Evolutionary conservation across 37 sponge, comb jelly and placozoan genomes (phyloP).

Genomic region (Diacarnus erythraeanus): DNA sequence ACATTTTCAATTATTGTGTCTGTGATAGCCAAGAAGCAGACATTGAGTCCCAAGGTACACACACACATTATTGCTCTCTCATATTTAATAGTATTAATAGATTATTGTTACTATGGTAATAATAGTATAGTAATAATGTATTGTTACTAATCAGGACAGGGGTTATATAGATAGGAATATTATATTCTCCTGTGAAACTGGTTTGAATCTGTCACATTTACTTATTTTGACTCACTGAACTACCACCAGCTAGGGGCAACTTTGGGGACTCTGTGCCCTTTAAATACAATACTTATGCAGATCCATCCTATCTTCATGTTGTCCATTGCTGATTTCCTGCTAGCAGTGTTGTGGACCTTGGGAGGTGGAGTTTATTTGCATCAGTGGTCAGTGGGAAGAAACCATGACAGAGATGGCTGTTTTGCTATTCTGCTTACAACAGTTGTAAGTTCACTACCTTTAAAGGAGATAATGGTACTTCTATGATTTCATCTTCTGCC

Average conservation of each 20-base stretch:
- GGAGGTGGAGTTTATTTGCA: slow-evolving; percentile 38
- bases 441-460: slow-evolving; percentile 22
- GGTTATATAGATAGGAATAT: too few relatives aligned
- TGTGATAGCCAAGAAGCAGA: slow-evolving; percentile 14
- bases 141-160: too few relatives aligned
- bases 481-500: too few relatives aligned
- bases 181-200: too few relatives aligned
- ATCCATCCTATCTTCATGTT: slow-evolving; percentile 56
- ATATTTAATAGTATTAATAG: not conserved
- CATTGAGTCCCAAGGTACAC: slow-evolving; percentile 43
- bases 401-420: not conserved
- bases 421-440: slow-evolving; percentile 6
- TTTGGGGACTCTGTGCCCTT: too few relatives aligned
- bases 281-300: too few relatives aligned
- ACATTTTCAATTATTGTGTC: slow-evolving; percentile 37
- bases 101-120: not conserved
- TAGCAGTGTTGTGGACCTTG: slow-evolving; percentile 32
- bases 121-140: too few relatives aligned
- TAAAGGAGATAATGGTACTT: too few relatives aligned
- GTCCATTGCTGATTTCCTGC: slow-evolving; percentile 50
- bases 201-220: too few relatives aligned
- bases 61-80: not conserved
- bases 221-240: too few relatives aligned
- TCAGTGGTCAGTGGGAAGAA: not conserved
- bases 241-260: too few relatives aligned